Evolutionary conservation across 1,140 invertebrate genomes (phyloP).

Genomic region (Halesus radiatus): DNA sequence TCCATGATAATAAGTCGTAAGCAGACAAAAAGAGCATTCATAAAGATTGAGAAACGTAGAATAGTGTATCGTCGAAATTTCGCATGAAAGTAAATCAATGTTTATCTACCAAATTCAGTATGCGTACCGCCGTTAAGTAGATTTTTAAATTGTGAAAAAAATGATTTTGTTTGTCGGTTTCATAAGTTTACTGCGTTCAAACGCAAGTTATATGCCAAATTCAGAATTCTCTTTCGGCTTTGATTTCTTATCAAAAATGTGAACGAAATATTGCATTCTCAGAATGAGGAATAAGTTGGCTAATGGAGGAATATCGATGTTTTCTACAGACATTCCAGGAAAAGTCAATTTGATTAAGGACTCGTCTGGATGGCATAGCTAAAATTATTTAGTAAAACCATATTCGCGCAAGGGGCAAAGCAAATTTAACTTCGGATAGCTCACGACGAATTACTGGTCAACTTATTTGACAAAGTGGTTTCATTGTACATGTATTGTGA

Average conservation of each 20-base stretch:
- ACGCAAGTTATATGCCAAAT: not conserved
- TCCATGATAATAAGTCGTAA: no score
- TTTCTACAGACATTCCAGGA: constrained; percentile 9
- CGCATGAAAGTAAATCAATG: not conserved
- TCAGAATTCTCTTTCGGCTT: not conserved
- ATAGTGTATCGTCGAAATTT: no score
- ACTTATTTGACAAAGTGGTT: not conserved
- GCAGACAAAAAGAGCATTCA: no score
- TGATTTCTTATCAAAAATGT: not conserved
- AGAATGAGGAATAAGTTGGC: not conserved
- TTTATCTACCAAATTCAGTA: not conserved
- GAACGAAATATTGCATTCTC: not conserved
- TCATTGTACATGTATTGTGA: not conserved
- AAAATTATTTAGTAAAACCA: no score
- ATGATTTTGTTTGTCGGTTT: not conserved
- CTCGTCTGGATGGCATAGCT: not conserved
- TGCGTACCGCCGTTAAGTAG: not conserved
- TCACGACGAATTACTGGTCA: not conserved
- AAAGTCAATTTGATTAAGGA: constrained; percentile 9
- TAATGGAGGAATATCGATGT: constrained; percentile 1
- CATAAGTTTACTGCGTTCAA: not conserved
- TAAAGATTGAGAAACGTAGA: no score
- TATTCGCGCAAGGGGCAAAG: not conserved
- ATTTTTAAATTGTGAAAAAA: not conserved
- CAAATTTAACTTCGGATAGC: not conserved